Evolutionary conservation across 2,888 invertebrate genomes (phyloP).

Genomic region (Drosophila longiperda): DNA sequence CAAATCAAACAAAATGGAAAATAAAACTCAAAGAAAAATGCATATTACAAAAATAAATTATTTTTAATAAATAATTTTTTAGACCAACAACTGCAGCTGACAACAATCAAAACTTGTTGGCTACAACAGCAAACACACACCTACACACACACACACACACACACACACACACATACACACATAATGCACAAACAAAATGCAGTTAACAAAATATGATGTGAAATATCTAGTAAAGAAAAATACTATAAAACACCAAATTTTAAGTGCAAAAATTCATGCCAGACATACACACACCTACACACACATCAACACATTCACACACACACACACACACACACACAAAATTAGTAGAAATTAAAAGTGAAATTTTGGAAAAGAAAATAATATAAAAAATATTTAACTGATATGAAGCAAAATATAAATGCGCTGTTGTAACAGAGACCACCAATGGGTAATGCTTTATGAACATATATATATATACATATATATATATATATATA

Average conservation of each 20-base stretch:
- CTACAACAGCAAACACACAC: slow-evolving; percentile 20
- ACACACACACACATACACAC: slow-evolving; percentile 3
- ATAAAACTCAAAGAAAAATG: slow-evolving; percentile 22
- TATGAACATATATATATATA: slow-evolving; percentile 64
- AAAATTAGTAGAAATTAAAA: slow-evolving; percentile 17
- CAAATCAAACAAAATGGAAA: slow-evolving; percentile 8
- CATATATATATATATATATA: not conserved
- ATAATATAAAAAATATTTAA: slow-evolving; percentile 1
- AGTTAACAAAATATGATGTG: slow-evolving; percentile 14
- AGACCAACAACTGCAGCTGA: slow-evolving; percentile 32
- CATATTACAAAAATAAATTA: slow-evolving; percentile 49
- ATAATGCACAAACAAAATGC: not conserved
- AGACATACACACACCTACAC: slow-evolving; percentile 11
- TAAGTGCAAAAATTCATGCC: not conserved
- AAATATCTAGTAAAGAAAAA: slow-evolving; percentile 10
- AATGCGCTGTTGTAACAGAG: slow-evolving; percentile 83
- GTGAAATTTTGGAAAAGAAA: slow-evolving; percentile 14
- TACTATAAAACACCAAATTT: not conserved
- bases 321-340: slow-evolving; percentile 13
- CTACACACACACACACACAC: slow-evolving; percentile 13
- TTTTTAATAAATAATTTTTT: slow-evolving; percentile 61
- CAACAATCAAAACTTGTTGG: slow-evolving; percentile 30
- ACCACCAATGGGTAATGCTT: slow-evolving; percentile 84
- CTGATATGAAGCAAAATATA: slow-evolving; percentile 20
- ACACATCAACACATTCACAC: not conserved